phyloP scores from a whole-genome alignment of 2,797 vertebrate species.

The Mastacembelus armatus region DNA sequence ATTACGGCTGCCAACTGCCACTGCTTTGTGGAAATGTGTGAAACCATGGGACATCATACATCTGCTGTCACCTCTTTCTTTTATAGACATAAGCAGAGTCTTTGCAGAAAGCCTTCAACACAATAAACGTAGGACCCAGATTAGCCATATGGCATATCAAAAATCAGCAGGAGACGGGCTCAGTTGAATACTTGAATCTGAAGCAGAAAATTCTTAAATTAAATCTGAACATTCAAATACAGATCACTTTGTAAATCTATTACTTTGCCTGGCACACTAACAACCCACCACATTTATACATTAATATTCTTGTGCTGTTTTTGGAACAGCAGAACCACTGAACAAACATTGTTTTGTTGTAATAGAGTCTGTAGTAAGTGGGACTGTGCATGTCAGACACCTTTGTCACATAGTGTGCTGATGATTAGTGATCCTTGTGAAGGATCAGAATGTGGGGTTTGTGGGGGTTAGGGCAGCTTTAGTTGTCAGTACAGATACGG shows the following conservation, averaged over 20 bases:
- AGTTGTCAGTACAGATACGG: constrained; percentile 31
- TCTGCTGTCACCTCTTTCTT: neutral
- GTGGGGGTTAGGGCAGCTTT: constrained; percentile 12
- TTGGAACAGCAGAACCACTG: no score
- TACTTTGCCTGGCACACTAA: neutral
- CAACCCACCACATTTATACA: neutral
- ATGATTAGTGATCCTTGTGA: constrained; percentile 53
- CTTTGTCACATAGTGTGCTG: constrained; percentile 20
- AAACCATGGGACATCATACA: neutral
- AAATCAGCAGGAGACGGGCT: neutral
- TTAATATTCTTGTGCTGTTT: neutral
- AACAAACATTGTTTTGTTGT: neutral
- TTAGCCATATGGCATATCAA: no score
- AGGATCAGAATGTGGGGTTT: constrained; percentile 25
- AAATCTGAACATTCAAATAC: neutral
- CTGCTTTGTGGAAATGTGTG: neutral
- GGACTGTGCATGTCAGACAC: constrained; percentile 22
- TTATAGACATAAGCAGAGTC: no score
- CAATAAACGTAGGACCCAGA: neutral
- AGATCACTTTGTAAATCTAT: neutral
- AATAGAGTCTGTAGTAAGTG: neutral
- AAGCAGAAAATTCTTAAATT: neutral
- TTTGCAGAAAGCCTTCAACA: no score
- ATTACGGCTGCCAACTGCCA: neutral
- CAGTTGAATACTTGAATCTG: neutral